Evolutionary conservation across 2,888 invertebrate species (phyloP), one percentile per base, ranked within the genome.

Genomic region (Ormyrus thymus): DNA sequence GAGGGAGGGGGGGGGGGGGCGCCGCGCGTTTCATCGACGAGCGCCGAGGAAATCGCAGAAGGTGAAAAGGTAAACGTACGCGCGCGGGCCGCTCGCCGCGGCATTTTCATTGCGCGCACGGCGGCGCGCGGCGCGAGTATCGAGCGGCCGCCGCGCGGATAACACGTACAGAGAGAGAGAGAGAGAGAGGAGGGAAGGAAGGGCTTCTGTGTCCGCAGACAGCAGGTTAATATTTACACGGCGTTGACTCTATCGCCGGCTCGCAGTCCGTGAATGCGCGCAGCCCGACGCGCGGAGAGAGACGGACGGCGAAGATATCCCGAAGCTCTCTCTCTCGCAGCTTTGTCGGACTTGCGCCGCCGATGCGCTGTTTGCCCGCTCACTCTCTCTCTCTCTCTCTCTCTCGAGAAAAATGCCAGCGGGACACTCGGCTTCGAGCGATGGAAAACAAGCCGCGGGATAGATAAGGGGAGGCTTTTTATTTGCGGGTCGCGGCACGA

Each of bases 141-240:
- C 29, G 29, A 29, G 29, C 29, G 29, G 29, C 29, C 29, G 29
- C 29, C 29, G 29, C 29, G 29, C 29, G 29, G 29, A 29, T 3
- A 29, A 29, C 29, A 3, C 29, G 29, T 29, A 29, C 29, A 29
- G 29, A 29, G 29, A 4, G 4, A 1, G 29, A 4, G 4, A 1
- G 29, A 29, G 29, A 29, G 29, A 29, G 29, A 29, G 29, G 29
- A 29, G 29, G 29, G 29, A 29, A 29, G 29, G 29, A 29, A 53
- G 11, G 11, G 48, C 64, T 68, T 73, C 58, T 15, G 29, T 3
- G 68, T 61, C 8, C 13, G 78, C 78, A 78, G 75, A 78, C 78
- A 50, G 72, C 43, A 59, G 72, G 76, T 69, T 81, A 81, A 81
- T 81, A 79, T 81, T 81, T 76, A 72, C 79, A 56, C 72, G 59